Base-by-base conservation (phyloP, 2,888 invertebrate species). In the Lapara coniferarum region DNA sequence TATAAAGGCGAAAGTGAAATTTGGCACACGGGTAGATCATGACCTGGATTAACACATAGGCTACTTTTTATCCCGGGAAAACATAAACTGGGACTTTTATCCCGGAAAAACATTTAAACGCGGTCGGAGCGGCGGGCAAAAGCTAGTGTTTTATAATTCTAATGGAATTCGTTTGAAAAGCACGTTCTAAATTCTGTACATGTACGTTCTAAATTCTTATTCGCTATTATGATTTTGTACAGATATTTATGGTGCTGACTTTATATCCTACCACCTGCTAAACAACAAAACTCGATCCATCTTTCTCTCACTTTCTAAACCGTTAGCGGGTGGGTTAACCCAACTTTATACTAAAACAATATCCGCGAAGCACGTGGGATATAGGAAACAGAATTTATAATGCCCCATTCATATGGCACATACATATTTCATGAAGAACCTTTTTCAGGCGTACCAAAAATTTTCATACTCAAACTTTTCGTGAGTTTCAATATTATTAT, bases 351-450 rank as follows among this genome's bases (percentile, higher is more conserved):
- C 19, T 16, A 52, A 69, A 59, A 53, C 44, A 51, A 63, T 44
- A 44, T 55, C 8, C 16, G 12, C 14, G 46, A 58, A 69, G 51
- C 44, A 59, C 58, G 56, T 30, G 30, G 10, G 52, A 44, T 52
- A 25, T 69, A 53, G 37, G 69, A 77, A 78, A 80, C 71, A 63
- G 80, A 81, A 80, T 78, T 67, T 73, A 70, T 77, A 78, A 80
- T 78, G 71, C 68, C 58, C 71, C 71, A 75, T 77, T 76, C 75
- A 77, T 78, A 79, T 75, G 76, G 77, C 75, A 73, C 72, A 69
- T 78, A 75, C 75, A 81, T 81, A 78, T 81, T 78, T 79, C 73
- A 81, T 73, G 74, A 77, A 53, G 44, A 53, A 63, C 57, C 52
- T 63, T 69, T 59, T 59, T 59, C 44, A 44, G 68, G 68, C 53